A percentile compares a stretch with the other conserved stretches of the same genome.
Conservation (phyloP, 2,888 invertebrate species). For the Drosophila affinis region DNA sequence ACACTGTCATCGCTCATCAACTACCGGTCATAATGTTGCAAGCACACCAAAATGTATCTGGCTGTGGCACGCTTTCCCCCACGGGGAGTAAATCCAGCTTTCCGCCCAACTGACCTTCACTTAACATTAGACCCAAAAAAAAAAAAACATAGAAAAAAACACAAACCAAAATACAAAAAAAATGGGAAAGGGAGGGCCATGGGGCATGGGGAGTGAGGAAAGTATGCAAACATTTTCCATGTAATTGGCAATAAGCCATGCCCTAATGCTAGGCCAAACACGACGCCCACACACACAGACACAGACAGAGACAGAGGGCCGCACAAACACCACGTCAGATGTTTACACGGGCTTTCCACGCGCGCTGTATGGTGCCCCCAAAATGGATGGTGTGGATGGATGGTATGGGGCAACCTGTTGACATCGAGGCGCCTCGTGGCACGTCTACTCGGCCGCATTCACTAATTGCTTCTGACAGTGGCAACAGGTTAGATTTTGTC, state of each 20-base stretch:
- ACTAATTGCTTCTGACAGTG: constrained; percentile 71
- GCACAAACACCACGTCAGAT: constrained; percentile 10
- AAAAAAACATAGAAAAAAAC: constrained; percentile 36
- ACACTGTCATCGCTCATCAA: too few relatives aligned
- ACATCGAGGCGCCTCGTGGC: constrained; percentile 52
- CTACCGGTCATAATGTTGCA: too few relatives aligned
- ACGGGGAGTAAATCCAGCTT: constrained; percentile 13
- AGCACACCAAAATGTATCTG: not conserved
- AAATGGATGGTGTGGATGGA: too few relatives aligned
- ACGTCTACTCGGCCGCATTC: constrained; percentile 33
- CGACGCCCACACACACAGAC: not conserved
- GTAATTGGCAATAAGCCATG: constrained; percentile 47
- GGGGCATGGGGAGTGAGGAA: not conserved
- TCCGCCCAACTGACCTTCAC: constrained; percentile 51
- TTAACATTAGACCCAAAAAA: constrained; percentile 37
- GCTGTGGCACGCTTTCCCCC: constrained; percentile 1
- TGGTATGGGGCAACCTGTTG: constrained; percentile 63
- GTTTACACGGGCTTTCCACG: constrained; percentile 40
- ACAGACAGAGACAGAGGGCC: not conserved
- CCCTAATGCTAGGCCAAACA: constrained; percentile 47
- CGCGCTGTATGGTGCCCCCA: not conserved
- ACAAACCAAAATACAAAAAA: constrained; percentile 19
- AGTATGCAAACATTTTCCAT: constrained; percentile 55
- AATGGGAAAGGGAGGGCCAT: not conserved
- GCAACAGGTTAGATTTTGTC: constrained; percentile 63